Conservation (phyloP, 2,113 vertebrate genomes). For the Notarius quadriscutis region DNA sequence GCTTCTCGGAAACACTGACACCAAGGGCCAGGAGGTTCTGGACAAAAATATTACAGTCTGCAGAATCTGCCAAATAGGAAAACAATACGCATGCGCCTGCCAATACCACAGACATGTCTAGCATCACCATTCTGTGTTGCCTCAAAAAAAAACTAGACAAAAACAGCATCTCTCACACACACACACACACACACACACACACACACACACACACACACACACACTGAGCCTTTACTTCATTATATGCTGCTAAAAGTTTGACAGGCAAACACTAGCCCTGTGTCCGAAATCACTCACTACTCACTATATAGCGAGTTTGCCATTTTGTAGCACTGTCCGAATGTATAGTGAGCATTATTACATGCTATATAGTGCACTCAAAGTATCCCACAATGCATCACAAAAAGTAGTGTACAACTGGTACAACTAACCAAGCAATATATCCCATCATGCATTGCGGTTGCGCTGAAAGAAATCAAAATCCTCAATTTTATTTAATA, state of each 20-base stretch:
- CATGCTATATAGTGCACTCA: no score
- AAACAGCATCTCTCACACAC: neutral
- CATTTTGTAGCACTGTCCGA: no score
- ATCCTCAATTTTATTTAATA: no score
- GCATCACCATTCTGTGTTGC: neutral
- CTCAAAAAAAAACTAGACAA: neutral
- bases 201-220: no score
- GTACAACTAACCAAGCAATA: no score
- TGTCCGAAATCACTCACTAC: no score
- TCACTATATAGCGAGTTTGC: no score
- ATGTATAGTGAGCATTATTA: no score
- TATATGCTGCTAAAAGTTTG: neutral
- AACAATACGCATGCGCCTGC: neutral
- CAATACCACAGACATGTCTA: neutral
- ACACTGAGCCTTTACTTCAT: neutral
- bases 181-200: neutral
- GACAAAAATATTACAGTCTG: neutral
- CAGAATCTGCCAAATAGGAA: neutral
- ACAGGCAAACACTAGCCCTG: neutral
- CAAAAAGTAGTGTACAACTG: no score
- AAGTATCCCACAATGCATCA: no score
- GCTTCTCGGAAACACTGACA: neutral
- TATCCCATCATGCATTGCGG: no score
- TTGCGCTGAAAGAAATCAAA: no score
- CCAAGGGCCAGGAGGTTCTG: neutral